A percentile compares a stretch with the other conserved stretches of the same genome.
Conservation (phyloP, 2,888 invertebrate species). For the Seira sanloemensis region DNA sequence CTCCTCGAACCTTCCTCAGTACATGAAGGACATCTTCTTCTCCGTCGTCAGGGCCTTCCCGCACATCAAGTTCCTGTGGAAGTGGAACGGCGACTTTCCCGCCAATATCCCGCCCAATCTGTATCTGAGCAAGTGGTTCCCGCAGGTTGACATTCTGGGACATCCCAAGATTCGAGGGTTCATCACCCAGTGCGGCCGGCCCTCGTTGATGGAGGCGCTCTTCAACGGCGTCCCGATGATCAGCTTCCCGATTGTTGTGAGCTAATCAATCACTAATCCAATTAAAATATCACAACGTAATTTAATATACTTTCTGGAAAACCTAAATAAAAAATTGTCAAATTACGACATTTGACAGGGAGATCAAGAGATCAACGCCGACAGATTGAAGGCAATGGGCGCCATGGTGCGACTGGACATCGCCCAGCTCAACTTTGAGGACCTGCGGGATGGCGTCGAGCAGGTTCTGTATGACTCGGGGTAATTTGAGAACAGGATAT, state of each 20-base stretch:
- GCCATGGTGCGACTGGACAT: constrained; percentile 49
- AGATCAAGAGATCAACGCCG: constrained; percentile 67
- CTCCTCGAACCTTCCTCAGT: constrained; percentile 8
- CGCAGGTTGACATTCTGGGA: constrained; percentile 54
- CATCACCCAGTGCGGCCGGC: constrained; percentile 37
- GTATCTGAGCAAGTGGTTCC: constrained; percentile 67
- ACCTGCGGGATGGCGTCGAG: constrained; percentile 36
- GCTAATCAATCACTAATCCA: background rate
- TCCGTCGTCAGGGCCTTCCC: constrained; percentile 46
- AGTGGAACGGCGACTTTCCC: constrained; percentile 66
- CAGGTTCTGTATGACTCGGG: constrained; percentile 34
- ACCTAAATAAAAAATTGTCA: background rate
- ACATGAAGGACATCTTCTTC: constrained; percentile 57
- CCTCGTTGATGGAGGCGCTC: background rate
- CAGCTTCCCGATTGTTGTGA: constrained; percentile 56
- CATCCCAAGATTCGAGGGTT: constrained; percentile 43
- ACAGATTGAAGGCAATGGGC: constrained; percentile 41
- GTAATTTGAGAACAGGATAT: too few relatives aligned
- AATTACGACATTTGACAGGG: background rate
- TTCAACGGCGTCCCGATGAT: constrained; percentile 58
- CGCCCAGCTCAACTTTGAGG: constrained; percentile 12
- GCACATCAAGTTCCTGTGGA: constrained; percentile 68
- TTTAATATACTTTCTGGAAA: too few relatives aligned
- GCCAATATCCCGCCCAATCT: constrained; percentile 69
- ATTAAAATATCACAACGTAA: too few relatives aligned